Conservation (phyloP, 1,140 invertebrate species). For the Hyles euphorbiae region DNA sequence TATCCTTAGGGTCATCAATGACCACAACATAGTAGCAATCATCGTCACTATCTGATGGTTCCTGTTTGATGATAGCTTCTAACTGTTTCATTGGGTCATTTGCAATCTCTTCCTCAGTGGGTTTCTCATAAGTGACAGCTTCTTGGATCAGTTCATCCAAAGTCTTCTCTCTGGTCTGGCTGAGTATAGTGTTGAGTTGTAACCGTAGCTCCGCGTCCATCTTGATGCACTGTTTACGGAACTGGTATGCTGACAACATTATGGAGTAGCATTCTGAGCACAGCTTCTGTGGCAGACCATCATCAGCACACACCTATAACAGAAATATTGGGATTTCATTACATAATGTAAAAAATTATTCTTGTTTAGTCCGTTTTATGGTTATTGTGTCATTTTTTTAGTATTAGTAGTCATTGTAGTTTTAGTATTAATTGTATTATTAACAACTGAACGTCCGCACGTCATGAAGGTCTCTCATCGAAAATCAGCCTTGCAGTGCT, state of each 20-base stretch:
- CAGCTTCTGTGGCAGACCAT: slow-evolving; percentile 61
- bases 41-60: slow-evolving; percentile 60
- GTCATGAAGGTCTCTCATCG: no score
- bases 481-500: no score
- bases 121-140: not conserved
- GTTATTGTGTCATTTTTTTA: no score
- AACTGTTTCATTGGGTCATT: slow-evolving; percentile 60
- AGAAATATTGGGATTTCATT: not conserved
- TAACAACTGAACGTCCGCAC: no score
- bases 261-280: slow-evolving; percentile 54
- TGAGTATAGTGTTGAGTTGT: slow-evolving; percentile 39
- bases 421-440: no score
- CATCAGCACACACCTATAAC: slow-evolving; percentile 61
- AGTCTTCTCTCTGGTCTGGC: slow-evolving; percentile 19
- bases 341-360: no score
- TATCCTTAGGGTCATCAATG: slow-evolving; percentile 54
- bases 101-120: slow-evolving; percentile 35
- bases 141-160: slow-evolving; percentile 23
- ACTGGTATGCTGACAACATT: slow-evolving; percentile 63
- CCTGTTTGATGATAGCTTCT: slow-evolving; percentile 58
- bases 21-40: slow-evolving; percentile 65
- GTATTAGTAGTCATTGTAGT: no score
- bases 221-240: slow-evolving; percentile 64
- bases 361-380: no score
- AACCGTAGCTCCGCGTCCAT: slow-evolving; percentile 61